phyloP scores from a whole-genome alignment of 1,140 invertebrate species.

The Vanessa tameamea region DNA sequence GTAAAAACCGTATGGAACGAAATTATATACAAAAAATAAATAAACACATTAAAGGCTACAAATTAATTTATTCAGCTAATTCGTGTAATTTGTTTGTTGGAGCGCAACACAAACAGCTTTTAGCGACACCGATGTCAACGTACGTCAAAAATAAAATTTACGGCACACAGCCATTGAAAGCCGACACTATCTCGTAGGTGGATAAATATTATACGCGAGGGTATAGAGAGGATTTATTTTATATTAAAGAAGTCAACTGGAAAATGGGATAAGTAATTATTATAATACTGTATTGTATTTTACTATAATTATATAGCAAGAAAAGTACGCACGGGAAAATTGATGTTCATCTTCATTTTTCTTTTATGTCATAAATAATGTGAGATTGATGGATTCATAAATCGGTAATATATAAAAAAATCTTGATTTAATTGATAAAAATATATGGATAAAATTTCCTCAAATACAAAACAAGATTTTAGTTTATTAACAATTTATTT shows the following conservation, averaged over 20 bases:
- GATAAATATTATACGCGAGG: background rate
- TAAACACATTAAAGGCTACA: background rate
- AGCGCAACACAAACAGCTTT: background rate
- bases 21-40: background rate
- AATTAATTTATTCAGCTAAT: background rate
- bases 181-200: background rate
- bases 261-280: no score
- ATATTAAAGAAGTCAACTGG: background rate
- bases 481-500: no score
- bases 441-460: no score
- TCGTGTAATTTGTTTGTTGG: background rate
- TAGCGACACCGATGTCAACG: constrained; percentile 6
- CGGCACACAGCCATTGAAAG: background rate
- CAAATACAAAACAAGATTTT: no score
- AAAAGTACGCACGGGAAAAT: no score
- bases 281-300: no score
- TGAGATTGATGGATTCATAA: no score
- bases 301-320: no score
- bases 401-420: no score
- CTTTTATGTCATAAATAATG: no score
- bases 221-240: background rate
- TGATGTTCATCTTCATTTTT: no score
- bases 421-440: no score
- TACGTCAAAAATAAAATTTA: constrained; percentile 20
- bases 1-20: background rate